Conservation (phyloP, 2,113 vertebrate genomes). For the Pipa parva region DNA sequence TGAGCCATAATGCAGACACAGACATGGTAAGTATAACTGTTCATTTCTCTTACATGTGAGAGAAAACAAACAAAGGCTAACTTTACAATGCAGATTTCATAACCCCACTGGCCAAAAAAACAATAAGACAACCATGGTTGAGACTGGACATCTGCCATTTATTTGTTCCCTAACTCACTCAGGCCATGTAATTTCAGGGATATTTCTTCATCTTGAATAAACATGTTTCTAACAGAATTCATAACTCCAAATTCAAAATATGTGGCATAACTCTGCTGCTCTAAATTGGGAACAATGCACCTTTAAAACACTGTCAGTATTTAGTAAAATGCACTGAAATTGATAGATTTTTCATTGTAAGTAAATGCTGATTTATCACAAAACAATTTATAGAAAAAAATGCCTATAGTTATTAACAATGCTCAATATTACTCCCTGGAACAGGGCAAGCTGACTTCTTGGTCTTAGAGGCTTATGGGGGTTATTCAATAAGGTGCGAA, state of each 20-base stretch:
- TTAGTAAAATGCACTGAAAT: background rate
- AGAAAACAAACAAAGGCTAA: conserved; percentile 40
- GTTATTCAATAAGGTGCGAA: too few species aligned
- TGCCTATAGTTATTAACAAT: too few species aligned
- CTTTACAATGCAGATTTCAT: conserved; percentile 41
- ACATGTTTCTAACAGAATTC: conserved; percentile 19
- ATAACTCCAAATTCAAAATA: background rate
- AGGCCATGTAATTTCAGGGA: conserved; percentile 19
- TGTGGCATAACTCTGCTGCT: background rate
- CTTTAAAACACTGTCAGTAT: background rate
- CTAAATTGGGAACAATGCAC: background rate
- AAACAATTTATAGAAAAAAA: too few species aligned
- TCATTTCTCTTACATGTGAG: conserved; percentile 39
- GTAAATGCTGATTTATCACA: too few species aligned
- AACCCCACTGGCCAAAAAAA: conserved; percentile 33
- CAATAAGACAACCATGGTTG: conserved; percentile 37
- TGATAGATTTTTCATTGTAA: background rate
- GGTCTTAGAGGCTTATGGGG: too few species aligned
- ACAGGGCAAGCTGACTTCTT: too few species aligned
- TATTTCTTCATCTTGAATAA: conserved; percentile 29
- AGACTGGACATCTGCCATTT: conserved; percentile 41
- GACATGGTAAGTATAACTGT: conserved; percentile 38
- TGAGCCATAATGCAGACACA: conserved; percentile 40
- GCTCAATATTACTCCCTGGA: too few species aligned
- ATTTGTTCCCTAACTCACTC: conserved; percentile 39